phyloP scores from a whole-genome alignment of 2,888 invertebrate genomes.

The Leptopilina syphax region DNA sequence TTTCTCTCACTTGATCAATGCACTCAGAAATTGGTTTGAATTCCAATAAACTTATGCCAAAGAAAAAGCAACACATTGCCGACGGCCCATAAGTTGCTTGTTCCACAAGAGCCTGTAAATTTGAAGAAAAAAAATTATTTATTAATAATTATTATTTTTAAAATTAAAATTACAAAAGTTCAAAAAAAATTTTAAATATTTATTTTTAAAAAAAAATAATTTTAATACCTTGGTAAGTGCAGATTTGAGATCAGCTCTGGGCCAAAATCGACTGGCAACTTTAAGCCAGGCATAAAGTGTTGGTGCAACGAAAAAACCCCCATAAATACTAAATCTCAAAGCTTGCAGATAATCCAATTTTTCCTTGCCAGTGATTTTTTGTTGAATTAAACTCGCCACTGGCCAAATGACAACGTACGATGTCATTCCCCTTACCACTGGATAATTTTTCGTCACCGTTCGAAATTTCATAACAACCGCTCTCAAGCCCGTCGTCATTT shows the following conservation, averaged over 20 bases:
- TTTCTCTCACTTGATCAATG: slow-evolving; percentile 83
- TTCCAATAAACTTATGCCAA: slow-evolving; percentile 87
- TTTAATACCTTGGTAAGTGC: slow-evolving; percentile 85
- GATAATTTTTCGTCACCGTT: slow-evolving; percentile 78
- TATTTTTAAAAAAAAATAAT: neutral
- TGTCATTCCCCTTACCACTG: slow-evolving; percentile 80
- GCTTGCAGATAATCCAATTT: slow-evolving; percentile 78
- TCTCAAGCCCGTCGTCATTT: slow-evolving; percentile 59
- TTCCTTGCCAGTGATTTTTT: slow-evolving; percentile 75
- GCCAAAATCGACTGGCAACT: slow-evolving; percentile 87
- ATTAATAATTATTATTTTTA: no score
- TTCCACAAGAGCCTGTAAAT: slow-evolving; percentile 83
- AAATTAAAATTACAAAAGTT: no score
- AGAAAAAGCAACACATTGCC: slow-evolving; percentile 88
- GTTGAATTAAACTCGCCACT: slow-evolving; percentile 80
- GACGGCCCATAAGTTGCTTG: slow-evolving; percentile 87
- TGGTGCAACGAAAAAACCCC: slow-evolving; percentile 89
- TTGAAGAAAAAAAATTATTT: neutral
- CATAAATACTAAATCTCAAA: slow-evolving; percentile 86
- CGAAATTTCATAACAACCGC: slow-evolving; percentile 74
- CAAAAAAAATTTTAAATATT: no score
- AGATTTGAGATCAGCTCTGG: slow-evolving; percentile 83
- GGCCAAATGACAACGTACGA: slow-evolving; percentile 82
- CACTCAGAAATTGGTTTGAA: slow-evolving; percentile 83
- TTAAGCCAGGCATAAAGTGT: slow-evolving; percentile 89